Evolutionary conservation across 1,140 invertebrate genomes (phyloP).

Genomic region (Melipona quadrifasciata): DNA sequence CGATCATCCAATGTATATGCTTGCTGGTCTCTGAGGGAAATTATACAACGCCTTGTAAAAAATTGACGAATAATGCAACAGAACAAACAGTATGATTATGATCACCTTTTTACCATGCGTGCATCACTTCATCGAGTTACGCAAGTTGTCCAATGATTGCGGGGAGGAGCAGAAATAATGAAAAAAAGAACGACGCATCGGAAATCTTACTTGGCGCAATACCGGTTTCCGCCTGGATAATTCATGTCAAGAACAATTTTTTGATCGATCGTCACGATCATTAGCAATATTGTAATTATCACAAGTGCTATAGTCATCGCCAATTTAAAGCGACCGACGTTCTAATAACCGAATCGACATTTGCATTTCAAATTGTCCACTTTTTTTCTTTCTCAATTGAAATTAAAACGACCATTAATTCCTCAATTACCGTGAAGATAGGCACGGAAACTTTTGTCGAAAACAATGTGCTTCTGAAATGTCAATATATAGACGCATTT

Average conservation of each 20-base stretch:
- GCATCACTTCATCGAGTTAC: slow-evolving; percentile 71
- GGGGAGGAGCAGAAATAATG: background rate
- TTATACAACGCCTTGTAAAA: slow-evolving; percentile 31
- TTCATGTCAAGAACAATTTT: slow-evolving; percentile 34
- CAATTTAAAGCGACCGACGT: background rate
- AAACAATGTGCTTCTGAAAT: too few relatives aligned
- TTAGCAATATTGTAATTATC: slow-evolving; percentile 41
- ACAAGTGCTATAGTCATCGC: background rate
- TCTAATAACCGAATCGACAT: background rate
- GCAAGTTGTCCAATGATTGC: slow-evolving; percentile 54
- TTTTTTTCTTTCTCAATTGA: background rate
- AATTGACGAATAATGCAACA: slow-evolving; percentile 27
- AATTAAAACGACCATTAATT: background rate
- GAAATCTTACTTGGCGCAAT: slow-evolving; percentile 33
- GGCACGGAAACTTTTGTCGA: background rate
- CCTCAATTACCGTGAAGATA: background rate
- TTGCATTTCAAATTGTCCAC: slow-evolving; percentile 21
- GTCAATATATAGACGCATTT: background rate
- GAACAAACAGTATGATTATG: slow-evolving; percentile 65
- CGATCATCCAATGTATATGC: slow-evolving; percentile 35
- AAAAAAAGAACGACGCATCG: background rate
- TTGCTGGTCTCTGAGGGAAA: slow-evolving; percentile 8
- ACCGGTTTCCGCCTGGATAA: slow-evolving; percentile 40
- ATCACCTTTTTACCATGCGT: slow-evolving; percentile 69
- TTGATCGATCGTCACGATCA: slow-evolving; percentile 17